Evolutionary conservation across 1,140 invertebrate species (phyloP).

Genomic region (Lerema accius): DNA sequence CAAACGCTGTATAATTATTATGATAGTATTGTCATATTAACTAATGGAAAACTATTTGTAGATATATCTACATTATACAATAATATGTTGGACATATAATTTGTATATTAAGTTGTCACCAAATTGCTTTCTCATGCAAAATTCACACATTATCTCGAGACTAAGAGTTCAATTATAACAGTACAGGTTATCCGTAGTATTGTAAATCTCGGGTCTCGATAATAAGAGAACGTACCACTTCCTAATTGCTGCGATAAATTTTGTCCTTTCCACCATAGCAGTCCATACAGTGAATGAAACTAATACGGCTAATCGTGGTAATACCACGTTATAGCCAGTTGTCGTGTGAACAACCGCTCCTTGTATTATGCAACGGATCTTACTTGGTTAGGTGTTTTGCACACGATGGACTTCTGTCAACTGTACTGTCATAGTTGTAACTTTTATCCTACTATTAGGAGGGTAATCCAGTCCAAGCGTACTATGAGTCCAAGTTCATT

Average conservation of each 20-base stretch:
- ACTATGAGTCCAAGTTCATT: too few relatives aligned
- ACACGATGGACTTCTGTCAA: neutral
- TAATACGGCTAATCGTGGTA: conserved; percentile 11
- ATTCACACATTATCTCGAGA: neutral
- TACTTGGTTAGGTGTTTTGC: conserved; percentile 9
- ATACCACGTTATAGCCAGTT: conserved; percentile 7
- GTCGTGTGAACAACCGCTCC: conserved; percentile 28
- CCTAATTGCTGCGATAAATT: conserved; percentile 14
- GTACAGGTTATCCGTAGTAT: neutral
- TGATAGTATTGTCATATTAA: too few relatives aligned
- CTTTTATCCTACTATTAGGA: too few relatives aligned
- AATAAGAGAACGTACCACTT: conserved; percentile 1
- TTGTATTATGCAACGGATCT: conserved; percentile 37
- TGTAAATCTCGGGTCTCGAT: conserved; percentile 6
- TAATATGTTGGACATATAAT: neutral
- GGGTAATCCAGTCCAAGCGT: too few relatives aligned
- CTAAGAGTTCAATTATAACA: conserved; percentile 4
- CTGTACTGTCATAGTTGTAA: too few relatives aligned
- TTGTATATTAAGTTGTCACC: neutral
- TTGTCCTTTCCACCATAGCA: neutral
- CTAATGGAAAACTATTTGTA: too few relatives aligned
- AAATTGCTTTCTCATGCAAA: conserved; percentile 3
- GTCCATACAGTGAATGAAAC: conserved; percentile 9
- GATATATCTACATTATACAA: too few relatives aligned
- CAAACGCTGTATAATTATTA: too few relatives aligned